Base-by-base conservation (phyloP, 2,113 vertebrate genomes). In the Hippocampus zosterae region DNA sequence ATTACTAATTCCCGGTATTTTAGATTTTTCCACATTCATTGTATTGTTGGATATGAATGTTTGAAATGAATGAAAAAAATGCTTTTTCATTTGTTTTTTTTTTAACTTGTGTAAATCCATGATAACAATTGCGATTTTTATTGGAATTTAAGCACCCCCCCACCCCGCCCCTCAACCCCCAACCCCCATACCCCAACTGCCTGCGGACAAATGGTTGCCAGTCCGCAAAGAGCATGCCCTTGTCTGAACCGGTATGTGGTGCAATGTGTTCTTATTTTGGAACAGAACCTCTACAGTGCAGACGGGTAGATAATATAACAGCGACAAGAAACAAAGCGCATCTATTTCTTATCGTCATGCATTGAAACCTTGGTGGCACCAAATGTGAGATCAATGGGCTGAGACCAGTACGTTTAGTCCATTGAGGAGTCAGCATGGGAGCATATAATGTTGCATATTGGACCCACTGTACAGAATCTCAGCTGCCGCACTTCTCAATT, bases 401-500 rank as follows among this genome's bases (percentile, higher is more conserved):
- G 68, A 88, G 80, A 86, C 79, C 72, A 66, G 57, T 63, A 78
- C 76, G 68, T 29, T 73, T 29, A 59, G 25, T 55, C 10, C 23
- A 21, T 44, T 62, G 55, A 80, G 85, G 85, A 83, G 82, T 77
- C 81, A 72, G 78, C 72, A 70, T 67, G 67, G 42, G 71, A 79
- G 25, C 78, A 82, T 78, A 84, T 88, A 76, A 81, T 78, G 69
- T 84, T 85, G 80, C 82, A 88, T 74, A 77, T 71, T 18, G 16
- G 65, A 67, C 64, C 65, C 50, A 65, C 72, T 75, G 69, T 40
- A 46, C 57, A 65, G 65, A 74, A 66, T 11, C 53, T 75, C 53
- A 55, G 71, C 72, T 80, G 78, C 77, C 79, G 79, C n/a, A 25
- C 72, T 71, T 75, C 71, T 73, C 69, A 76, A 79, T 56, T 79